Conservation (phyloP, 2,797 vertebrate genomes). For the Sebastes aleutianus region DNA sequence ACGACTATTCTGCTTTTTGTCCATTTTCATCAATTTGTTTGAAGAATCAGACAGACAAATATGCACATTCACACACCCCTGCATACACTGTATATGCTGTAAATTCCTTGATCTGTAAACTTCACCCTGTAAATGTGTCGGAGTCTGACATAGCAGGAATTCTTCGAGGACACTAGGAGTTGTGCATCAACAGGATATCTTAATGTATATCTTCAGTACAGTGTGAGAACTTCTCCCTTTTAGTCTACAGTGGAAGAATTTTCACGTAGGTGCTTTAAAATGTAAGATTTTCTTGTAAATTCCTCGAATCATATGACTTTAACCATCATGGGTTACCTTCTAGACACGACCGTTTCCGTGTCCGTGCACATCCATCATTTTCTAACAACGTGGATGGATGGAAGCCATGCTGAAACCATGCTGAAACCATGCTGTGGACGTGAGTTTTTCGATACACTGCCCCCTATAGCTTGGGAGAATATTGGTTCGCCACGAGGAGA, state of each 20-base stretch:
- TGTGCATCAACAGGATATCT: background rate
- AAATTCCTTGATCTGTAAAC: slow-evolving; percentile 36
- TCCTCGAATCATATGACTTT: background rate
- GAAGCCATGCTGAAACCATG: too few species aligned
- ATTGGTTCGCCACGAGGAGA: too few species aligned
- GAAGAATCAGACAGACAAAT: background rate
- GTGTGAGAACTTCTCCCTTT: background rate
- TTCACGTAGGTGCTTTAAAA: background rate
- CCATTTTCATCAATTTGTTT: background rate
- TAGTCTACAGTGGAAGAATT: background rate
- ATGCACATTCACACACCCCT: background rate
- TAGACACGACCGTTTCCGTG: too few species aligned
- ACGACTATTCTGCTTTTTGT: background rate
- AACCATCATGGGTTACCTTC: too few species aligned
- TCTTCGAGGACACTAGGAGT: slow-evolving; percentile 22
- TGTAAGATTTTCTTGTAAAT: background rate
- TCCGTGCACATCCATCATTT: too few species aligned
- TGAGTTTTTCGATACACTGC: too few species aligned
- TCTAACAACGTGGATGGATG: too few species aligned
- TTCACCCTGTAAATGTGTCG: slow-evolving; percentile 43
- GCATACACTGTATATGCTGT: background rate
- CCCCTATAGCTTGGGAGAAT: too few species aligned
- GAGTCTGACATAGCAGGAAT: slow-evolving; percentile 27
- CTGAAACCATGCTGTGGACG: background rate
- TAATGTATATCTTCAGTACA: background rate